phyloP scores from a whole-genome alignment of 2,113 vertebrate genomes.

The Jaculus jaculus region DNA sequence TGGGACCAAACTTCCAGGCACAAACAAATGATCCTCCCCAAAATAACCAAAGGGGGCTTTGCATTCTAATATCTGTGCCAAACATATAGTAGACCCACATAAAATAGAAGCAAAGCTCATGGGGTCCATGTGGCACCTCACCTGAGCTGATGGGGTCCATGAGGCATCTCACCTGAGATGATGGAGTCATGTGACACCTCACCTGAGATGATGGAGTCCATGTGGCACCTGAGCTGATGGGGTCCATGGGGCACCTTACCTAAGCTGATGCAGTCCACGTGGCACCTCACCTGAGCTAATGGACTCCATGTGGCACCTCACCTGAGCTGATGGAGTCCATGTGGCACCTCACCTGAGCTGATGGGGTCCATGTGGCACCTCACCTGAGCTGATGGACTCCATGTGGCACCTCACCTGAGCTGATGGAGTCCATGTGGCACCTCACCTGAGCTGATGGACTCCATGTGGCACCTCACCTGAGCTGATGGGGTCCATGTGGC shows the following conservation, averaged over 20 bases:
- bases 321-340: too few relatives aligned
- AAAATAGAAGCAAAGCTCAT: neutral
- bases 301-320: too few relatives aligned
- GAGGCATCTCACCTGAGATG: too few relatives aligned
- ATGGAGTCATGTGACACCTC: neutral
- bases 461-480: neutral
- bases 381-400: too few relatives aligned
- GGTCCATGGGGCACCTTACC: neutral
- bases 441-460: too few relatives aligned
- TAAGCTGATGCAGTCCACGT: neutral
- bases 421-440: too few relatives aligned
- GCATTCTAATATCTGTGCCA: neutral
- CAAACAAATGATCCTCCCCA: neutral
- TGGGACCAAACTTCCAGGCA: conserved; percentile 42
- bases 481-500: too few relatives aligned
- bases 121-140: neutral
- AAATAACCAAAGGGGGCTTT: neutral
- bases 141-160: neutral
- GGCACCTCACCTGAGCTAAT: neutral
- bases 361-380: too few relatives aligned
- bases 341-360: neutral
- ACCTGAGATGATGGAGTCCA: neutral
- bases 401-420: neutral
- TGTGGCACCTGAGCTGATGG: neutral
- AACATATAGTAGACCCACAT: neutral